A percentile compares a stretch with the other conserved stretches of the same genome.
phyloP scores from a whole-genome alignment of 2,888 invertebrate genomes.

The Blastobasis adustella region DNA sequence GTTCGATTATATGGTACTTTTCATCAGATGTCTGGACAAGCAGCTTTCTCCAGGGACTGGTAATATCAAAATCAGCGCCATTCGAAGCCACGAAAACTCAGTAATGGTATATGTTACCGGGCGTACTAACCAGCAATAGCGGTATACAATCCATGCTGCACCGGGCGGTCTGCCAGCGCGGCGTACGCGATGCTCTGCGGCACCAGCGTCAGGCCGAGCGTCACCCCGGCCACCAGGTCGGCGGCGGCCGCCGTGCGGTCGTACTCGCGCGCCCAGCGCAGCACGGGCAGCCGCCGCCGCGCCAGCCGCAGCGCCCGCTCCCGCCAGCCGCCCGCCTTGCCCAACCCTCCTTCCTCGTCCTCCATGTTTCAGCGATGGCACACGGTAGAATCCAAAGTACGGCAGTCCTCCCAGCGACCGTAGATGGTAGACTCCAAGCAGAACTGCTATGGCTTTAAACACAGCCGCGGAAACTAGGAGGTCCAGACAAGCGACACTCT shows the following conservation, averaged over 20 bases:
- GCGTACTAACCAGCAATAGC: slow-evolving; percentile 83
- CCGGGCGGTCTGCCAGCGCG: slow-evolving; percentile 86
- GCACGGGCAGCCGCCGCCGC: slow-evolving; percentile 60
- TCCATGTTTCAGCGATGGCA: background rate
- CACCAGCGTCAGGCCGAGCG: slow-evolving; percentile 92
- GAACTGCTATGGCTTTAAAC: too few species aligned
- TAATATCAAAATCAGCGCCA: too few species aligned
- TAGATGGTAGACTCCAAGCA: too few species aligned
- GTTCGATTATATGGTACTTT: too few species aligned
- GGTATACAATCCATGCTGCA: slow-evolving; percentile 95
- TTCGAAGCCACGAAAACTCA: too few species aligned
- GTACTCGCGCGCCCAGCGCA: slow-evolving; percentile 82
- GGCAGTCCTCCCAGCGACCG: background rate
- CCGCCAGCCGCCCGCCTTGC: slow-evolving; percentile 10
- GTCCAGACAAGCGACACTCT: background rate
- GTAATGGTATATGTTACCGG: too few species aligned
- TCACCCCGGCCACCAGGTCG: slow-evolving; percentile 91
- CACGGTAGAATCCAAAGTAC: background rate
- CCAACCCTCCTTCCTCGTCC: slow-evolving; percentile 19
- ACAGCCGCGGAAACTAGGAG: too few species aligned
- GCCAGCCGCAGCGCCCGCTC: slow-evolving; percentile 17
- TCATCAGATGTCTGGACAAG: too few species aligned
- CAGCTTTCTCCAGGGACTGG: too few species aligned
- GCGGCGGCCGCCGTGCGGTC: slow-evolving; percentile 79
- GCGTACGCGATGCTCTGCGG: slow-evolving; percentile 96